A percentile compares a stretch with the other conserved stretches of the same genome.
These are phyloP conservation scores for Temnothorax nylanderi DNA, from an alignment of 1,140 invertebrate genomes.

Conservation along the genomic window DNA sequence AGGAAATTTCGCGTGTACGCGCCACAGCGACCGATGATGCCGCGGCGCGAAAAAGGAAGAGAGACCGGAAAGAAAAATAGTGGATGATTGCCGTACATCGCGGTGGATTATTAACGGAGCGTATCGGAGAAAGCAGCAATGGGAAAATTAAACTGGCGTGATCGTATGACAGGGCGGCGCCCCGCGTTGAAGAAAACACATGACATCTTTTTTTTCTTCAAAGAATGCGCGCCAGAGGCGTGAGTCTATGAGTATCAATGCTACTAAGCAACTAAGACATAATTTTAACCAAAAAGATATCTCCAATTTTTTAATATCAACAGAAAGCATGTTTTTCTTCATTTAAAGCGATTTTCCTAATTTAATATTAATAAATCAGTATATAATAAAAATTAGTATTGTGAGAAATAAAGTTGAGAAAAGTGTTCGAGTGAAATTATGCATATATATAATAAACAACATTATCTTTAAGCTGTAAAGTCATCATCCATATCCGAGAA, in stretches of 20 bases:
- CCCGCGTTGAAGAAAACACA: conserved; percentile 60
- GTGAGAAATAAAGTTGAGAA: background rate
- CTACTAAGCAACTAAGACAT: conserved; percentile 1
- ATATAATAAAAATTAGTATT: background rate
- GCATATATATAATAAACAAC: background rate
- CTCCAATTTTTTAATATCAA: background rate
- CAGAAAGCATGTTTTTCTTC: background rate
- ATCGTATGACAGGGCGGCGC: conserved; percentile 40
- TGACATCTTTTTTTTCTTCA: conserved; percentile 13
- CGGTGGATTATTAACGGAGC: conserved; percentile 82
- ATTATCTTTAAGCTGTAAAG: background rate
- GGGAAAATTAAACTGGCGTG: conserved; percentile 76
- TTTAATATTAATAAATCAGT: background rate
- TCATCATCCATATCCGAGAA: background rate
- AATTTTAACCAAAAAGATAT: background rate
- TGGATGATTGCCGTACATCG: conserved; percentile 71
- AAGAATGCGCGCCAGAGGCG: background rate
- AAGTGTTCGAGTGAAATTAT: background rate
- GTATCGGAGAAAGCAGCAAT: conserved; percentile 83
- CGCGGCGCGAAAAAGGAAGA: conserved; percentile 72
- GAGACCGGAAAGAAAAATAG: conserved; percentile 64
- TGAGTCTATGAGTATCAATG: background rate
- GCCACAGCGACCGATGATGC: conserved; percentile 60
- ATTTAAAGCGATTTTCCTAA: background rate
- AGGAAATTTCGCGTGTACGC: conserved; percentile 76